Evolutionary conservation across 2,888 invertebrate genomes (phyloP), one percentile per base, ranked within the genome.

Genomic region (Nowickia ferox): DNA sequence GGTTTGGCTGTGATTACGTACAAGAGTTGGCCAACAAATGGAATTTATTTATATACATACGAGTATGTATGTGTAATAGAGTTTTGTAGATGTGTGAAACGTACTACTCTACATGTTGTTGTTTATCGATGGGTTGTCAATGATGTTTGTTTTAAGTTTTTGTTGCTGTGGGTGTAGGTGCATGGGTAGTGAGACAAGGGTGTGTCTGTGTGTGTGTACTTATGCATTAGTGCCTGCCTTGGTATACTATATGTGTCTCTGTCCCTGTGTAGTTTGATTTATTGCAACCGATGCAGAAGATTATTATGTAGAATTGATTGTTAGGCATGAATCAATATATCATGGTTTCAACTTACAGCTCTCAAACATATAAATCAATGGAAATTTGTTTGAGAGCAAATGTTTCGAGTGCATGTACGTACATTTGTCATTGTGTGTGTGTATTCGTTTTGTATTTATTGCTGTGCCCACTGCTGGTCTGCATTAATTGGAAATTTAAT

Each of bases 291-390:
- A 78, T 81, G 69, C 84, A 77, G 69, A 74, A 84, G 80, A 86
- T 84, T 78, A 86, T 86, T 86, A 78, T 78, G 80, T 84, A 74
- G 84, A 86, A 84, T 84, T 84, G 80, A 84, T 86, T 84, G 86
- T 86, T 84, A 57, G 80, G 80, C 84, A 86, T 77, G 77, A 77
- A 80, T 86, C 80, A 75, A 86, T 84, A 84, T 84, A 86, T 84
- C 84, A 86, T 84, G 87, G 82, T 84, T 84, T 82, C 79, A 77
- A 71, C 83, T 65, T 82, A 69, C 84, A 74, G 76, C 53, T 84
- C 74, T 57, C 77, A 77, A 71, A 68, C 78, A 72, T 55, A 86
- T 84, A 87, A 85, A 83, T 84, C 82, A 80, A 84, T 81, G 51
- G 46, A 77, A 59, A 68, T 66, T 40, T 85, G 53, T 75, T 40